These are phyloP conservation scores for Leptatherina wallacei DNA, from an alignment of 2,797 vertebrate genomes.

Conservation along the genomic window DNA sequence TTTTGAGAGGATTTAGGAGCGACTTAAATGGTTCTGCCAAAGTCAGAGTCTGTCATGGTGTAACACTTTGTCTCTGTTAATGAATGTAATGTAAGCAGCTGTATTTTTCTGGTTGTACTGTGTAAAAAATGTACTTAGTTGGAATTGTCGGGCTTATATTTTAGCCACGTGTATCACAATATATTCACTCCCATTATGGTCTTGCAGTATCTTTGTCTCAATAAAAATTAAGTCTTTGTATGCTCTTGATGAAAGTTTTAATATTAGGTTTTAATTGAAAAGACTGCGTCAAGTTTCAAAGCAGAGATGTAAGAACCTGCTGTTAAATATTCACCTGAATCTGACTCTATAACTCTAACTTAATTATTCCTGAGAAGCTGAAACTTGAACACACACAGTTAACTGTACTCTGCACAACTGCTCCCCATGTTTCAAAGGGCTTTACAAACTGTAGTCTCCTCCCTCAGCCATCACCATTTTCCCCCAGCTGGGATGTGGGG, in stretches of 20 bases:
- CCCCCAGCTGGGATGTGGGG: constrained; percentile 49
- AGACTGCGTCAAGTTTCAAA: constrained; percentile 53
- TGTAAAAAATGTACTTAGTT: constrained; percentile 14
- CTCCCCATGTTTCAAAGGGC: constrained; percentile 50
- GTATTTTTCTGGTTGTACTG: constrained; percentile 35
- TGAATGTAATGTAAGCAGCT: constrained; percentile 54
- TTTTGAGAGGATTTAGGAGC: constrained; percentile 82
- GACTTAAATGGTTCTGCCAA: constrained; percentile 75
- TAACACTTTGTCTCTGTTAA: constrained; percentile 57
- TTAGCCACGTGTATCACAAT: constrained; percentile 8
- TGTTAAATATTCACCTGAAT: constrained; percentile 86
- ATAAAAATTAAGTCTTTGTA: not conserved
- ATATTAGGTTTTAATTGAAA: constrained; percentile 44
- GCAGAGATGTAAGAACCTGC: constrained; percentile 85
- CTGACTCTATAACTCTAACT: constrained; percentile 91
- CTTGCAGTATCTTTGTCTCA: constrained; percentile 5
- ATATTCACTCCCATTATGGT: not conserved
- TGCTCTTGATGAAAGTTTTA: constrained; percentile 26
- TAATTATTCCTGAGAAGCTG: constrained; percentile 89
- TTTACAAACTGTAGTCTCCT: constrained; percentile 54
- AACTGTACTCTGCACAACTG: constrained; percentile 58
- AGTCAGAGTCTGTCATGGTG: constrained; percentile 65
- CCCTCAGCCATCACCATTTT: constrained; percentile 26
- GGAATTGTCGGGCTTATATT: constrained; percentile 21
- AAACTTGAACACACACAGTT: constrained; percentile 72